Base-by-base conservation (phyloP, 2,888 invertebrate species). In the Meliscaeva auricollis region DNA sequence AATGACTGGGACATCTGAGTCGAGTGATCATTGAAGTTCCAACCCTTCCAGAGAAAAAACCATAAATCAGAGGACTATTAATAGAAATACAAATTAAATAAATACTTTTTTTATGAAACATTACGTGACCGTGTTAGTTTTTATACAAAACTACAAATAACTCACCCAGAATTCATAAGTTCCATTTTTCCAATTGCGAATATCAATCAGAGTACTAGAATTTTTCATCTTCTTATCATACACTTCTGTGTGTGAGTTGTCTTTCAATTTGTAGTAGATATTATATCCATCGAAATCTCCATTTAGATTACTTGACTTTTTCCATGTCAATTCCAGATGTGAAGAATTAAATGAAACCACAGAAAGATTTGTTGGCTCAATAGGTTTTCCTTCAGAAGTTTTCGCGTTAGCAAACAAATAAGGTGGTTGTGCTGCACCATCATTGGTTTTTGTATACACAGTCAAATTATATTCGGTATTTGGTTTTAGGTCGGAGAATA, bases 401-500 rank as follows among this genome's bases (percentile, higher is more conserved):
- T 92, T 94, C 0, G 94, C 93, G 60, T 93, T 93, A 4, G 94
- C 92, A 89, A 93, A 95, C 88, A 94, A 94, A 50, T 94, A 94
- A 0, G 96, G 96, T 0, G 95, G 94, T 0, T 94, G 94, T 41
- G 87, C 88, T 1, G 89, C 90, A 20, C 90, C 92, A 46, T 93
- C 93, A 87, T 94, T 94, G 85, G 93, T 93, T 72, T 94, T 93
- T 0, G 96, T 95, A 90, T 95, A 96, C 66, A 97, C 95, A 0
- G 96, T 97, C 80, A 97, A 93, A 88, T 96, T 96, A 90, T 97
- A 97, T n/a, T 93, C 93, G 0, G 96, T 96, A 89, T 93, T 96
- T 0, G 97, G 95, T 82, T 94, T 93, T 58, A 97, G 92, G 69
- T 94, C 91, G 0, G 92, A 93, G 89, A 97, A 96, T 52, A 93